Evolutionary conservation across 2,113 vertebrate genomes (phyloP), one percentile per base, ranked within the genome.

Genomic region (Hippocampus zosterae): DNA sequence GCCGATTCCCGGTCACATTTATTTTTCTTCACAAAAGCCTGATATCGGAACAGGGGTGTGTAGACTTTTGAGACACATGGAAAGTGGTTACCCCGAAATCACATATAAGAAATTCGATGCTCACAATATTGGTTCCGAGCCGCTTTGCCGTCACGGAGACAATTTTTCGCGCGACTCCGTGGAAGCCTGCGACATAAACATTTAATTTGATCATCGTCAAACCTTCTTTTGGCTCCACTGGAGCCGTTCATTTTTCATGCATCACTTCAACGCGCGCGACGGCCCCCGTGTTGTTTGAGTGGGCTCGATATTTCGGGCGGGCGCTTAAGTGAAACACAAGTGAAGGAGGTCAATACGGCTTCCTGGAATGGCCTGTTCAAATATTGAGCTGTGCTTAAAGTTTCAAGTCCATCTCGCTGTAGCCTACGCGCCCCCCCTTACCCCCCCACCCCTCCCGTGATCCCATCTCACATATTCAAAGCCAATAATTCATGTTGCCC

Each of bases 361-460:
- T 88, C 81, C 81, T 78, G 81, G 82, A 86, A 85, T 69, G 79
- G 67, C 33, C 68, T 79, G 50, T 73, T 89, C 75, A 89, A 90
- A 90, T 84, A 91, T 90, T 85, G 81, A 88, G 73, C 64, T 68
- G 68, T 83, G 77, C 73, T 87, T 84, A 82, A 87, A 84, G 77
- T 84, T 84, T 81, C 78, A 83, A 82, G 80, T 83, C 81, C 72
- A 70, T 88, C 79, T 85, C 63, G 25, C 44, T 2, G 41, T n/a
- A 53, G 25, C 60, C 41, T 70, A 61, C 81, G 77, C 73, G 74
- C 72, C 4, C 21, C 55, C 12, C 42, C 42, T 0, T 12, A 0
- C 42, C 9, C 42, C 1, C 41, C 8, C 10, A 42, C 73, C 76
- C 72, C 11, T 3, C 57, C 15, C 65, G 72, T 44, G 44, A 84